Percentiles rank a stretch among this genome's conserved stretches.
Conservation (phyloP, 2,797 vertebrate genomes). For the Sus cebifrons region DNA sequence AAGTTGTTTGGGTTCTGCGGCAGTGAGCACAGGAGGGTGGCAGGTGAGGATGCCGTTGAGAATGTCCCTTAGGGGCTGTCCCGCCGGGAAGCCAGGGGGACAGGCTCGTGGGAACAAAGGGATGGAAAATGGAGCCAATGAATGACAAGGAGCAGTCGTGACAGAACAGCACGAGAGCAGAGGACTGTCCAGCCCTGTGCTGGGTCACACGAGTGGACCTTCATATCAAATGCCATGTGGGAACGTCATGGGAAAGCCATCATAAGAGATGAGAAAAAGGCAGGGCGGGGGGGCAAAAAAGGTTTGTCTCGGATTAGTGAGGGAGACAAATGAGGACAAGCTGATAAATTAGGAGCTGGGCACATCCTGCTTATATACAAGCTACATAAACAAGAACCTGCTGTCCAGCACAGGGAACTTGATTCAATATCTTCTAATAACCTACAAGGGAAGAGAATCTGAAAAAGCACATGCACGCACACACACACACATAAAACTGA, state of each 20-base stretch:
- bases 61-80: not conserved
- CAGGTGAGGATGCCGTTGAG: fast-evolving
- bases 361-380: too few relatives aligned
- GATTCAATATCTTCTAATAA: too few relatives aligned
- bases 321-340: too few relatives aligned
- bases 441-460: too few relatives aligned
- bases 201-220: fast-evolving
- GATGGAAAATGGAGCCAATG: fast-evolving
- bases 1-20: not conserved
- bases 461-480: too few relatives aligned
- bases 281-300: too few relatives aligned
- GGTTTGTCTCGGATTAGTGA: too few relatives aligned
- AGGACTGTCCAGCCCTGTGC: fast-evolving
- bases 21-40: fast-evolving
- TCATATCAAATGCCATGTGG: fast-evolving
- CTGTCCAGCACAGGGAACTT: too few relatives aligned
- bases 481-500: too few relatives aligned
- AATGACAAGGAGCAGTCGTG: fast-evolving
- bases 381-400: too few relatives aligned
- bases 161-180: fast-evolving
- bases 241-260: fast-evolving
- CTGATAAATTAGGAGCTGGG: too few relatives aligned
- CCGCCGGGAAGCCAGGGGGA: not conserved
- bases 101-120: fast-evolving
- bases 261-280: too few relatives aligned